Base-by-base conservation (phyloP, 2,113 vertebrate species). In the Mugil cephalus region DNA sequence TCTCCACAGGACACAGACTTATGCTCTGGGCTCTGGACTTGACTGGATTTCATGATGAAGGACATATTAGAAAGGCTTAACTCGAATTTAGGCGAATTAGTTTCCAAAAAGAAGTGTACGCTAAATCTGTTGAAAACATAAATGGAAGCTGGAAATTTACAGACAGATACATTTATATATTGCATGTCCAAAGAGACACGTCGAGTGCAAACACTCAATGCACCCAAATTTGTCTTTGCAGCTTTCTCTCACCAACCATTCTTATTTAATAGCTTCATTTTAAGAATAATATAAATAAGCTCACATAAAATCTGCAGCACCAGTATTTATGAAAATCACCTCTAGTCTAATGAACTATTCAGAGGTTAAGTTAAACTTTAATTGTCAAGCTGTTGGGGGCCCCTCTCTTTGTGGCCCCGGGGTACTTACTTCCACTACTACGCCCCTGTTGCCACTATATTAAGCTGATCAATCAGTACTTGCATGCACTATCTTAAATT, bases 391-490 rank as follows among this genome's bases (percentile, higher is more conserved):
- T n/a, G n/a, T n/a, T n/a, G n/a, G n/a, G n/a, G n/a, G n/a, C n/a
- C n/a, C 40, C 8, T 43, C 1, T 10, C 4, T 10, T 7, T 30
- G 3, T 1, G n/a, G 17, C 4, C 35, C 7, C 10, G 15, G 1
- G 2, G 13, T 4, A 17, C 3, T 9, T 14, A 14, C 10, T n/a
- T 38, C 13, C 40, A 24, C 7, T 21, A 14, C 24, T 35, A 34
- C 21, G 47, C 9, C 59, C 4, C 1, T 10, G n/a, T 1, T 38
- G 34, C 14, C 47, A 21, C 15, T 47, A 13, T 47, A 13, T 54
- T 54, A 54, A 54, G 30, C n/a, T 24, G 21, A 34, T 40, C 34
- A 53, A 66, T 66, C 48, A 40, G 6, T 42, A 15, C 40, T 10
- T 12, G 18, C n/a, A 48, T 1, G 3, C 24, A 5, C 24, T 30